Base-by-base conservation (phyloP, 2,113 vertebrate genomes). In the Thymallus thymallus region DNA sequence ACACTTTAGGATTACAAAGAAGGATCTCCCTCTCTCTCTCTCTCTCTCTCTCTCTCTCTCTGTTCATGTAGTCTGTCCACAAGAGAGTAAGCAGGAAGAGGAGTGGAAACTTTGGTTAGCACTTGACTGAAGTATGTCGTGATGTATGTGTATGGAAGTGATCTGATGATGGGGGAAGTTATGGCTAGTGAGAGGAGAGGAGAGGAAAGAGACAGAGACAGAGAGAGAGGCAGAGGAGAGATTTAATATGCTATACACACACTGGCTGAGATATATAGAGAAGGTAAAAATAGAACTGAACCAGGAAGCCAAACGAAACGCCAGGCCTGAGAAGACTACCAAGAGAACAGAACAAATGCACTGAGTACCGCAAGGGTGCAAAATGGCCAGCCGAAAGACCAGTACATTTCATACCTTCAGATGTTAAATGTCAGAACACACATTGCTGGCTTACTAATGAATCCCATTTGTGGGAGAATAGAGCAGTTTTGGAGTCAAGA, bases 211-310 rank as follows among this genome's bases (percentile, higher is more conserved):
- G 18, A 24, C 6, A 48, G 14, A 48, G 45, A 48, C 1, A 58
- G 30, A 58, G 51, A 58, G 51, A 26, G 48, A 26, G 24, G 2
- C 16, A 71, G 26, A 29, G 62, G 62, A 64, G 62, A 18, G 14
- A 16, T 23, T 10, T 41, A 41, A 41, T 41, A 41, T 41, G 9
- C 35, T 41, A 41, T 41, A 41, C 35, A 41, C 9, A 41, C 66
- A 64, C 74, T 80, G 66, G 74, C 86, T 84, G 75, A 51, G 62
- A 85, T 88, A 86, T 87, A 83, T 85, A 83, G 76, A 80, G 86
- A 77, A 84, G 86, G 80, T 91, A 91, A 87, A 90, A 91, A 90
- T 90, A 91, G 88, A 87, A 68, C 76, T 71, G 82, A 79, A 80
- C 73, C 46, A 78, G 77, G 63, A 51, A 81, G 81, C 78, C 51